Percentiles rank a stretch among this genome's conserved stretches.
Conservation (phyloP, 53 echinoderm and acorn worm species). For the Holothuria scabra region DNA sequence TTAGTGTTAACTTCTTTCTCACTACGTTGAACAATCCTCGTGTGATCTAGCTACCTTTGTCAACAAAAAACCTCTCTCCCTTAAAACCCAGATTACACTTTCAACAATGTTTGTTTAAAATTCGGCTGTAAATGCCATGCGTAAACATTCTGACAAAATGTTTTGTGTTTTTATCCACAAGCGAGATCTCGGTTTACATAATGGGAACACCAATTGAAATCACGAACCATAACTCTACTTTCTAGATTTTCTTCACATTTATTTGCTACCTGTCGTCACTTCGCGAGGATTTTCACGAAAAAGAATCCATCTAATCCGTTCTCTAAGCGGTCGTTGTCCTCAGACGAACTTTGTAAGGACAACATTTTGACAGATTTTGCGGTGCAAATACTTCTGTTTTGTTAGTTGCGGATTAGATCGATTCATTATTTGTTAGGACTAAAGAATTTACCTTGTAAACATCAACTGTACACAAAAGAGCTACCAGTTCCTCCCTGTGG, state of each 20-base stretch:
- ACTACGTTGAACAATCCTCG: no score
- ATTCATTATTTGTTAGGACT: conserved; percentile 14
- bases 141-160: conserved; percentile 33
- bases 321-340: conserved; percentile 42
- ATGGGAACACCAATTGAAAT: conserved; percentile 27
- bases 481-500: background rate
- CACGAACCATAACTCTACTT: conserved; percentile 7
- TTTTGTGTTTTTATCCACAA: conserved; percentile 34
- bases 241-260: conserved; percentile 1
- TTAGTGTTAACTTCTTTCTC: no score
- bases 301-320: conserved; percentile 29
- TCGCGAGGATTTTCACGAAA: conserved; percentile 13
- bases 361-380: conserved; percentile 46
- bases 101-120: conserved; percentile 28
- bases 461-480: background rate
- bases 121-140: conserved; percentile 31
- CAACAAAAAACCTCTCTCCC: no score
- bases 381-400: conserved; percentile 41
- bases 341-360: conserved; percentile 39
- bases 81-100: no score
- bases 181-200: conserved; percentile 43
- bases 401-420: conserved; percentile 43
- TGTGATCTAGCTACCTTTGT: no score
- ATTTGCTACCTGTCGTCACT: conserved; percentile 35
- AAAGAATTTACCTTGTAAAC: background rate